Conservation (phyloP, 1,140 invertebrate genomes). For the Papilio aristodemus region DNA sequence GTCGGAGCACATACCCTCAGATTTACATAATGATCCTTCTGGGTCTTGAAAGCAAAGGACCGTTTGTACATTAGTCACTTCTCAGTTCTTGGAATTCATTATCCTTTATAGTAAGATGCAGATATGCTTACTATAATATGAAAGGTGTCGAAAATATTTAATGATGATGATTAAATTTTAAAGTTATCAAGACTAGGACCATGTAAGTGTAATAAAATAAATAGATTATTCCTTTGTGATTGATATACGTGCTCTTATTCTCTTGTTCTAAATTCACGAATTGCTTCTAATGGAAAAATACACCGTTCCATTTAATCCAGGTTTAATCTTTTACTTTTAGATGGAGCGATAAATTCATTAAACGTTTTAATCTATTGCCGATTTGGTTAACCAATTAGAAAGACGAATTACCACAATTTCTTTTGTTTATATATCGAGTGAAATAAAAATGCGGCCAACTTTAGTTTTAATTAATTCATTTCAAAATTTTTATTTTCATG, state of each 20-base stretch:
- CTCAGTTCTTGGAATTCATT: not conserved
- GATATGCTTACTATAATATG: not conserved
- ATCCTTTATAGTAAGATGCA: not conserved
- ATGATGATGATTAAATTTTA: no score
- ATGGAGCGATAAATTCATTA: conserved; percentile 10
- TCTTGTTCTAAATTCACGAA: not conserved
- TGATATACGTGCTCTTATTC: not conserved
- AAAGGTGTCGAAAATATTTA: not conserved
- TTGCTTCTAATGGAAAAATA: conserved; percentile 4
- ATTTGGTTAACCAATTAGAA: not conserved
- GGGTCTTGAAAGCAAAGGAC: conserved; percentile 22
- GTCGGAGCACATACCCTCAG: conserved; percentile 24
- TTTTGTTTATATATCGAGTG: not conserved
- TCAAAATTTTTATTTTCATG: no score
- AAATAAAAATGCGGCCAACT: not conserved
- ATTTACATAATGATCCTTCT: conserved; percentile 28
- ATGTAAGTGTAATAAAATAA: no score
- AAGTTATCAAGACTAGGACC: no score
- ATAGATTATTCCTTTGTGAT: no score
- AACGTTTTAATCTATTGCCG: not conserved
- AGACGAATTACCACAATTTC: not conserved
- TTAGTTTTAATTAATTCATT: no score
- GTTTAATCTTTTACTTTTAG: conserved; percentile 10
- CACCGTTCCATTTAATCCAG: not conserved
- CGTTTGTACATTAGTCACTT: conserved; percentile 21